Conservation (phyloP, 2,888 invertebrate genomes). For the Nasonia oneida region DNA sequence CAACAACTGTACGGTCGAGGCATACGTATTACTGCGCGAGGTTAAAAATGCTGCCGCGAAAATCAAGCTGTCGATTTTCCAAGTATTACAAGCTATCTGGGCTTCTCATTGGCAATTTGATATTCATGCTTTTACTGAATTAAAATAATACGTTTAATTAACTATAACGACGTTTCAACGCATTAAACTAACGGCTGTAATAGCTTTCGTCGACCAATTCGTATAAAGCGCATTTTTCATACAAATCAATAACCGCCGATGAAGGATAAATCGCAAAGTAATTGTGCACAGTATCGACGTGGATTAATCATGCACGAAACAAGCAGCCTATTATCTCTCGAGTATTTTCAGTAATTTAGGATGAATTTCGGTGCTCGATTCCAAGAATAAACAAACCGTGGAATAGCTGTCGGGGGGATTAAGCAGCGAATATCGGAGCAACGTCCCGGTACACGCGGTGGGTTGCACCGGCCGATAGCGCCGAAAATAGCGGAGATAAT, state of each 20-base stretch:
- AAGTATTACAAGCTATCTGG: no score
- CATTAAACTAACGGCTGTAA: no score
- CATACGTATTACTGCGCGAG: no score
- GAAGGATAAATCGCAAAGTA: neutral
- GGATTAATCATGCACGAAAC: neutral
- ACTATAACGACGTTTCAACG: no score
- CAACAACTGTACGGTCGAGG: neutral
- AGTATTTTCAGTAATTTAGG: neutral
- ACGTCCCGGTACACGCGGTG: neutral
- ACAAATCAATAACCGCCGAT: no score
- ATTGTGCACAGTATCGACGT: neutral
- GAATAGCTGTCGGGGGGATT: slow-evolving; percentile 17
- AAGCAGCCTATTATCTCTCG: neutral
- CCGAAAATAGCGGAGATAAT: slow-evolving; percentile 51
- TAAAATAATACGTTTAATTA: no score
- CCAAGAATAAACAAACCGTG: slow-evolving; percentile 6
- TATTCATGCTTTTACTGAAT: no score
- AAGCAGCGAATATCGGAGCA: neutral
- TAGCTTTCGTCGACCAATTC: no score
- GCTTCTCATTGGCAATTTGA: no score
- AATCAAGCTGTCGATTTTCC: no score
- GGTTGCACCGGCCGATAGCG: neutral
- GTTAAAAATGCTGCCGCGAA: no score
- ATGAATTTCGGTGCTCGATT: neutral
- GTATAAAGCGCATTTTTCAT: no score